Evolutionary conservation across 2,888 invertebrate species (phyloP), one percentile per base, ranked within the genome.

Genomic region (Athetis lepigone): DNA sequence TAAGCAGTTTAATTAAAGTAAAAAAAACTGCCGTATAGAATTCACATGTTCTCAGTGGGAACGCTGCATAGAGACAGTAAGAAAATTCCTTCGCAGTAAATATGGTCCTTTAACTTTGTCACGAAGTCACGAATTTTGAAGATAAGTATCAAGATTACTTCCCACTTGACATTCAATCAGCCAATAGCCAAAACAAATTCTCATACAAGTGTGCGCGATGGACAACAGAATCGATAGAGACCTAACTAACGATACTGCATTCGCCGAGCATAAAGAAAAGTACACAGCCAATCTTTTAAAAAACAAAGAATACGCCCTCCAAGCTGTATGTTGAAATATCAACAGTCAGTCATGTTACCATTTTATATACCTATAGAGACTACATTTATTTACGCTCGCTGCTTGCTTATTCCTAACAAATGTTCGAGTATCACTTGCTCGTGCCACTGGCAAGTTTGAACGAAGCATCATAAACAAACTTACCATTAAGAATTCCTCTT

Each of bases 401-500:
- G 49, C 43, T 9, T 43, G 9, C 42, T 57, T 16, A 40, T 36
- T 27, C 36, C 6, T 55, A 36, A 23, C 25, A 16, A 49, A n/a
- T n/a, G n/a, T n/a, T n/a, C n/a, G n/a, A n/a, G n/a, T n/a, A n/a
- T 33, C 40, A 37, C 43, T 58, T 54, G 16, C 23, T 47, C 51
- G 46, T 67, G 36, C 61, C 50, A 36, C 46, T 43, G 67, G 47
- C 56, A 51, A 33, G 39, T 47, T 21, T 25, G n/a, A 42, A 51
- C 46, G 18, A 63, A 69, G 50, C 57, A 46, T 52, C 33, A 4
- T 16, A 3, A 21, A 16, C 29, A 4, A 8, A 74, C 71, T 72
- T 69, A 72, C 71, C 71, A 74, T 74, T 16, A 72, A 36, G 33
- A 69, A 55, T 9, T 46, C 67, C 33, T 74, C 52, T 50, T 70